Base-by-base conservation (phyloP, 2,113 vertebrate genomes). In the Anhinga anhinga region DNA sequence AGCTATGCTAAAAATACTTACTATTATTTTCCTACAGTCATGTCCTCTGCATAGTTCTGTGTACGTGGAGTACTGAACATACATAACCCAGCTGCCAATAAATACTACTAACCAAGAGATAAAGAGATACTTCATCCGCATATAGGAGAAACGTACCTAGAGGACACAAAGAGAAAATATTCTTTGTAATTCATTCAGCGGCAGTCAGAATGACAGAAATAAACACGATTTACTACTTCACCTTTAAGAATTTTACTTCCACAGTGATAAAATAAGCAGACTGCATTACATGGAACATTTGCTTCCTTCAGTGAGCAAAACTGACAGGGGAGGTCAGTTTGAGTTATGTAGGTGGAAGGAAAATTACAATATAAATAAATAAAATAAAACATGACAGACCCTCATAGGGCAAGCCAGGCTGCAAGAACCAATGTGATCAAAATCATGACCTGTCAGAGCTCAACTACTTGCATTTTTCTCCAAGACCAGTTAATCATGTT, bases 91-190 rank as follows among this genome's bases (percentile, higher is more conserved):
- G 98, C 99, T 99, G 96, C 99, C 99, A 96, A 99, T 98, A 79
- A 99, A 99, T 93, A 99, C 99, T 3, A 97, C 99, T 98, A 99
- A 95, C 99, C 99, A 99, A 77, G 99, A 99, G 73, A 99, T 98
- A 98, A 99, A 99, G 95, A 99, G 98, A 95, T 99, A 99, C 97
- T 99, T 99, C 98, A 99, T 99, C 74, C 99, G 98, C 65, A 99
- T 95, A 55, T 99, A 99, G 13, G 99, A 99, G 94, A 99, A 98
- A 83, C 98, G 99, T 94, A 99, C 98, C 99, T 99, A 95, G 53
- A 71, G 61, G 82, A 95, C 16, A 95, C 40, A 95, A 29, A 94
- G 69, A 84, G 82, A 96, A 92, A 97, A 53, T 30, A 95, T 3
- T 74, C 34, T 74, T 61, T 44, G 56, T 88, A 82, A 96, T 58